phyloP scores from a whole-genome alignment of 2,888 invertebrate genomes.

The Suillia variegata region DNA sequence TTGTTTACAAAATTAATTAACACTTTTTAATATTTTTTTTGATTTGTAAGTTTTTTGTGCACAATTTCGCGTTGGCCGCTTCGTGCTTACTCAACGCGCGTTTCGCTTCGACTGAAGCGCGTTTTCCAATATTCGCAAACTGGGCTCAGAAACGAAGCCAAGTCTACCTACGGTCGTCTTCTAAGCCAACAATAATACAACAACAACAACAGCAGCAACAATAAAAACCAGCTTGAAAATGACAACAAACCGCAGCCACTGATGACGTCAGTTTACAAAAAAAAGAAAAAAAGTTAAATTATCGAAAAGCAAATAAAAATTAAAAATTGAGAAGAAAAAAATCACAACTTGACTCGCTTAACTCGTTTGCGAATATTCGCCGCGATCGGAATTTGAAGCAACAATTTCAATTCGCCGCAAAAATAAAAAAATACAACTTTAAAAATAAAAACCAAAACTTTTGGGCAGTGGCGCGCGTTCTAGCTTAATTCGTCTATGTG shows the following conservation, averaged over 20 bases:
- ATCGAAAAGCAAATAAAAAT: not conserved
- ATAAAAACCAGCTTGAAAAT: conserved; percentile 17
- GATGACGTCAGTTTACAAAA: conserved; percentile 15
- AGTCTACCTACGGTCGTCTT: conserved; percentile 25
- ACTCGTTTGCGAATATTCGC: conserved; percentile 17
- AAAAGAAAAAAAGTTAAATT: not conserved
- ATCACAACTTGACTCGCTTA: conserved; percentile 9
- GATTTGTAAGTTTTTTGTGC: conserved; percentile 16
- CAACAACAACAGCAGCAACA: not conserved
- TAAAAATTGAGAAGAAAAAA: not conserved
- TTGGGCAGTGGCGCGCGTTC: conserved; percentile 13
- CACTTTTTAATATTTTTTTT: conserved; percentile 25
- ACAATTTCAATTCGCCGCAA: conserved; percentile 1
- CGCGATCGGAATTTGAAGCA: conserved; percentile 20
- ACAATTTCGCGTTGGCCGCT: conserved; percentile 27
- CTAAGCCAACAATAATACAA: conserved; percentile 25
- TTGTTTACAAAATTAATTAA: conserved; percentile 5
- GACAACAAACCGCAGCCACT: conserved; percentile 20
- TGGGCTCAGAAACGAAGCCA: conserved; percentile 35
- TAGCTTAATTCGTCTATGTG: too few species aligned
- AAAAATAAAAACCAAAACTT: conserved; percentile 21
- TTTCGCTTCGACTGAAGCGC: conserved; percentile 48
- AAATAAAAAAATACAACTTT: conserved; percentile 11
- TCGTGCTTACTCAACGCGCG: conserved; percentile 47
- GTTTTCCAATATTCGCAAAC: conserved; percentile 27